phyloP scores from a whole-genome alignment of 1,140 invertebrate genomes.

The Penaeus chinensis region DNA sequence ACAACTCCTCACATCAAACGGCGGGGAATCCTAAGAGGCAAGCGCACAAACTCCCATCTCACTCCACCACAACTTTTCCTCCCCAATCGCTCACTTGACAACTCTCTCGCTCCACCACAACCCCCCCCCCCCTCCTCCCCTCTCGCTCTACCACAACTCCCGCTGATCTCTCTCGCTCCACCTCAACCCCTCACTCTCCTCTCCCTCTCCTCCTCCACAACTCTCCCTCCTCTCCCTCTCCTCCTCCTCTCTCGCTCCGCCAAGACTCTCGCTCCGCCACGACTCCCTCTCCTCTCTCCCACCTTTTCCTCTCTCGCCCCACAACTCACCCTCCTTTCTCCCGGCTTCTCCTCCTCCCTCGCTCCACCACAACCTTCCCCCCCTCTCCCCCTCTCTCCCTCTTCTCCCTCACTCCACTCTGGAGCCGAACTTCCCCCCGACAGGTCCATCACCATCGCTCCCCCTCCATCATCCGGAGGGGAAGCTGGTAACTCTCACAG shows the following conservation, averaged over 20 bases:
- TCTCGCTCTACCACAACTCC: neutral
- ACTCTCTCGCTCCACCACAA: slow-evolving; percentile 20
- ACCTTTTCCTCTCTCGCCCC: neutral
- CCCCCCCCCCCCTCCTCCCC: neutral
- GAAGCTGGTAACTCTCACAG: neutral
- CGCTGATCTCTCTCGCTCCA: neutral
- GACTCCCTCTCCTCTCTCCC: neutral
- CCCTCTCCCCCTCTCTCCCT: neutral
- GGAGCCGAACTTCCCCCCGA: neutral
- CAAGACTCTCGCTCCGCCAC: too few species aligned
- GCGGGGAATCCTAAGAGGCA: too few species aligned
- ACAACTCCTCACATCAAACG: too few species aligned
- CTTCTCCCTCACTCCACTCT: neutral
- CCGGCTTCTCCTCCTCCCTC: neutral
- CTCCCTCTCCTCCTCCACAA: neutral
- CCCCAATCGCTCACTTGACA: neutral
- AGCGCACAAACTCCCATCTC: neutral
- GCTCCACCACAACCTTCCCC: too few species aligned
- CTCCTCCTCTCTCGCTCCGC: neutral
- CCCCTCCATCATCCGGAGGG: too few species aligned
- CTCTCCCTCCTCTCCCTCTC: neutral
- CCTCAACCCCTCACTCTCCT: neutral
- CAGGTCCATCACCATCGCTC: neutral
- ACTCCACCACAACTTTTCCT: neutral
- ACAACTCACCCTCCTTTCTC: neutral